Percentiles rank a stretch among this genome's conserved stretches.
phyloP scores from a whole-genome alignment of 2,888 invertebrate genomes.

The Epinotia brunnichana region DNA sequence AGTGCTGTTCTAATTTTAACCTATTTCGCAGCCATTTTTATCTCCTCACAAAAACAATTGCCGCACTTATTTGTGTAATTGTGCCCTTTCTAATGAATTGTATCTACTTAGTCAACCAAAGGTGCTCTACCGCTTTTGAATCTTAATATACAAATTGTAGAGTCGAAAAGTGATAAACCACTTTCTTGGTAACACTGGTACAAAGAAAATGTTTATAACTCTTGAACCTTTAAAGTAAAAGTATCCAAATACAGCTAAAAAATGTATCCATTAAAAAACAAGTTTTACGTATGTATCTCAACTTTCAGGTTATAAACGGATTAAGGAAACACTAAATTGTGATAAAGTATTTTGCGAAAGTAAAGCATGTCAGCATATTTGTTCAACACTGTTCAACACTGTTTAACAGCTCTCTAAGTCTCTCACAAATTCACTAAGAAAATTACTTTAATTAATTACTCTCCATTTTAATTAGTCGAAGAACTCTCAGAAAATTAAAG shows the following conservation, averaged over 20 bases:
- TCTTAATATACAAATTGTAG: too few species aligned
- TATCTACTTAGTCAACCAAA: background rate
- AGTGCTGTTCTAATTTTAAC: constrained; percentile 48
- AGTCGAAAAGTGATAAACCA: too few species aligned
- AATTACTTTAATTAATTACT: constrained; percentile 17
- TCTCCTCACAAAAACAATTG: constrained; percentile 34
- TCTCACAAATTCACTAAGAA: constrained; percentile 12
- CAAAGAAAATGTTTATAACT: background rate
- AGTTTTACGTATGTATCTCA: too few species aligned
- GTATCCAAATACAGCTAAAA: too few species aligned
- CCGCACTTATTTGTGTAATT: constrained; percentile 22
- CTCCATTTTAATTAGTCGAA: constrained; percentile 28
- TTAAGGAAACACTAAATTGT: too few species aligned
- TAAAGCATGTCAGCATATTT: constrained; percentile 12
- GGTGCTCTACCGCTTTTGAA: too few species aligned
- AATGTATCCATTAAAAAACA: background rate
- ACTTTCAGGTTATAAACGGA: background rate
- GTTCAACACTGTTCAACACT: too few species aligned
- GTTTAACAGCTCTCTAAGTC: constrained; percentile 5
- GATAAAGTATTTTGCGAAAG: constrained; percentile 3
- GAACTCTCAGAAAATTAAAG: constrained; percentile 21
- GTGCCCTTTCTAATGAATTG: constrained; percentile 22
- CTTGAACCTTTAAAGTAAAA: too few species aligned
- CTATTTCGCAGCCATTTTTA: constrained; percentile 47
- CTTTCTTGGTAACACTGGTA: background rate